Percentiles rank a stretch among this genome's conserved stretches.
Conservation (phyloP, 2,888 invertebrate species). For the Agrochola circellaris region DNA sequence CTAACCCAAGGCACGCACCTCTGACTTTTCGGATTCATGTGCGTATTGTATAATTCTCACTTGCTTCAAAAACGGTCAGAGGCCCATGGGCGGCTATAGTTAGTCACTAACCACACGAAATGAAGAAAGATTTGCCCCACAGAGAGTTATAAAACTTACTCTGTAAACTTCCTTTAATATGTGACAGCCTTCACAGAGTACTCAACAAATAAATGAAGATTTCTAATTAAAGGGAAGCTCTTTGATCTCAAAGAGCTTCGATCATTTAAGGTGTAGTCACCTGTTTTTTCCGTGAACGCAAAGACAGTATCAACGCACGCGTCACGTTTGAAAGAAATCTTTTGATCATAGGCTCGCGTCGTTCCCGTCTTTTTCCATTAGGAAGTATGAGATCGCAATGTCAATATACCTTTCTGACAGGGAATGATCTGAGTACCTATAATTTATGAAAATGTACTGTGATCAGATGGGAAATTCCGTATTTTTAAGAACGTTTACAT, state of each 20-base stretch:
- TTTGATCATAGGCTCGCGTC: slow-evolving; percentile 43
- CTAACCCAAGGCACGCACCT: too few relatives aligned
- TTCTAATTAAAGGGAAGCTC: slow-evolving; percentile 25
- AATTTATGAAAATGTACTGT: neutral
- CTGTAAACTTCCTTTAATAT: neutral
- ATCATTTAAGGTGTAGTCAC: slow-evolving; percentile 44
- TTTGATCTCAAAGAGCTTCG: slow-evolving; percentile 38
- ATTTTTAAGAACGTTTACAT: neutral
- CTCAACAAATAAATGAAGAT: slow-evolving; percentile 5
- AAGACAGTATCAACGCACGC: slow-evolving; percentile 14
- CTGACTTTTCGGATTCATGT: too few relatives aligned
- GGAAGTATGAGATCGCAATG: slow-evolving; percentile 2
- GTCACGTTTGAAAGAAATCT: slow-evolving; percentile 25
- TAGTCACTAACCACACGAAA: too few relatives aligned
- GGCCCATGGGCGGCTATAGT: too few relatives aligned
- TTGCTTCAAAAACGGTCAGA: too few relatives aligned
- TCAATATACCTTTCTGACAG: slow-evolving; percentile 5
- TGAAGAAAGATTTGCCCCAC: neutral
- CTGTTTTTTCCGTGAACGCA: slow-evolving; percentile 29
- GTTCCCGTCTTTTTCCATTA: slow-evolving; percentile 19
- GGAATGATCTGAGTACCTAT: neutral
- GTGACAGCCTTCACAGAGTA: neutral
- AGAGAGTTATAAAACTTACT: neutral
- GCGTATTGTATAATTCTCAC: too few relatives aligned
- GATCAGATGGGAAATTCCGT: neutral